Conservation (phyloP, 2,888 invertebrate species). For the Villa cingulata region DNA sequence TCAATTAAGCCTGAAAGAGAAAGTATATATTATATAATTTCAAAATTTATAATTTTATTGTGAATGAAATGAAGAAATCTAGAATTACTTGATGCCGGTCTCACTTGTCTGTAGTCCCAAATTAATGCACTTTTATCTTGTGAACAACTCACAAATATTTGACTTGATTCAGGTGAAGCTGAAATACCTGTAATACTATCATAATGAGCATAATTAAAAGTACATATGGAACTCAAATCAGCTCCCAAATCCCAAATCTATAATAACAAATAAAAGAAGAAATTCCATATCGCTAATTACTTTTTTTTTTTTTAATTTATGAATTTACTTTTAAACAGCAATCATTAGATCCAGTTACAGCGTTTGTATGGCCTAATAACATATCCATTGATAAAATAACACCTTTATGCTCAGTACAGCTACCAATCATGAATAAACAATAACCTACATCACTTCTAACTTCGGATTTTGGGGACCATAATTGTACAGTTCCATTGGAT, state of each 20-base stretch:
- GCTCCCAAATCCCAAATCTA: slow-evolving; percentile 31
- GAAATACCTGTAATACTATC: slow-evolving; percentile 22
- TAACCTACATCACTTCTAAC: slow-evolving; percentile 22
- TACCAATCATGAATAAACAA: slow-evolving; percentile 27
- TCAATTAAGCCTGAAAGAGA: slow-evolving; percentile 16
- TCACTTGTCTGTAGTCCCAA: slow-evolving; percentile 23
- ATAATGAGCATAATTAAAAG: slow-evolving; percentile 20
- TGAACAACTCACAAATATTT: slow-evolving; percentile 22
- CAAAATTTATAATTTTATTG: not conserved
- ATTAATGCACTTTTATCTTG: slow-evolving; percentile 23
- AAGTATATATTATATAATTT: too few relatives aligned
- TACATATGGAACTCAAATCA: slow-evolving; percentile 21
- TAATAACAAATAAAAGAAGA: not conserved
- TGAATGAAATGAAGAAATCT: not conserved
- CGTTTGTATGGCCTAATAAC: slow-evolving; percentile 19
- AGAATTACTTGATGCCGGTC: slow-evolving; percentile 22
- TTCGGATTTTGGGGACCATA: slow-evolving; percentile 31
- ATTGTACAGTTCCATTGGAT: slow-evolving; percentile 25
- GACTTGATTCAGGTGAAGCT: slow-evolving; percentile 14
- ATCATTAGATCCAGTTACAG: slow-evolving; percentile 25
- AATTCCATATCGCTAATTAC: not conserved
- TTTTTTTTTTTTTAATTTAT: too few relatives aligned
- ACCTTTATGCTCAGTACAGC: slow-evolving; percentile 24
- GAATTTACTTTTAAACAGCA: slow-evolving; percentile 27
- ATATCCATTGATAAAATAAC: slow-evolving; percentile 27